Evolutionary conservation across 2,797 vertebrate species (phyloP).

Genomic region (Neosilurus hyrtlii): DNA sequence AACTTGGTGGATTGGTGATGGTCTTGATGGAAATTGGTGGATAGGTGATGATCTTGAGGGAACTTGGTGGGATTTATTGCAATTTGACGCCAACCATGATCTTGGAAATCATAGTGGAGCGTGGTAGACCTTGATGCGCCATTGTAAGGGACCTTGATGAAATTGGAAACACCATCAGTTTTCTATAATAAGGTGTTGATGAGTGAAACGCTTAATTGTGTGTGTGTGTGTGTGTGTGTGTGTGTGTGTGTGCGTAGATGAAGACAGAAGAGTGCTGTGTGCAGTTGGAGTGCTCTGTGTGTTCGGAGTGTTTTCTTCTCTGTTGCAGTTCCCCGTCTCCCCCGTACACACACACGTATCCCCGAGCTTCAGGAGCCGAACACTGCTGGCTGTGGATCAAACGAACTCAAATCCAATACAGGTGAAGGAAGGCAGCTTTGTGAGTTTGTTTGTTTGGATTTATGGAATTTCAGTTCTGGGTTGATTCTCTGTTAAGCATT

Average conservation of each 20-base stretch:
- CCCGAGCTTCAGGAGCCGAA: conserved; percentile 70
- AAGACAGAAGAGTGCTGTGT: conserved; percentile 66
- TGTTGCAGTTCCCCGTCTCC: conserved; percentile 51
- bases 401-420: conserved; percentile 31
- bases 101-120: too few species aligned
- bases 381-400: conserved; percentile 68
- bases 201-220: neutral
- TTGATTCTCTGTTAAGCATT: neutral
- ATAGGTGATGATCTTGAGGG: too few species aligned
- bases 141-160: too few species aligned
- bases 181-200: conserved; percentile 30
- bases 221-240: neutral
- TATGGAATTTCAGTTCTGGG: neutral
- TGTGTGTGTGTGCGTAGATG: neutral
- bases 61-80: too few species aligned
- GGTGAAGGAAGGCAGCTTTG: conserved; percentile 50
- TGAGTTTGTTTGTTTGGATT: neutral
- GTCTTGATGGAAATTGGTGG: too few species aligned
- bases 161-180: too few species aligned
- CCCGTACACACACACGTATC: neutral
- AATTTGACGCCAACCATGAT: too few species aligned
- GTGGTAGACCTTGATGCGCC: too few species aligned
- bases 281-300: conserved; percentile 66
- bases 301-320: conserved; percentile 63
- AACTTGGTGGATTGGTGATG: too few species aligned